A percentile compares a stretch with the other conserved stretches of the same genome.
Evolutionary conservation across 2,113 vertebrate genomes (phyloP).

Genomic region (Gorsachius goisagi): DNA sequence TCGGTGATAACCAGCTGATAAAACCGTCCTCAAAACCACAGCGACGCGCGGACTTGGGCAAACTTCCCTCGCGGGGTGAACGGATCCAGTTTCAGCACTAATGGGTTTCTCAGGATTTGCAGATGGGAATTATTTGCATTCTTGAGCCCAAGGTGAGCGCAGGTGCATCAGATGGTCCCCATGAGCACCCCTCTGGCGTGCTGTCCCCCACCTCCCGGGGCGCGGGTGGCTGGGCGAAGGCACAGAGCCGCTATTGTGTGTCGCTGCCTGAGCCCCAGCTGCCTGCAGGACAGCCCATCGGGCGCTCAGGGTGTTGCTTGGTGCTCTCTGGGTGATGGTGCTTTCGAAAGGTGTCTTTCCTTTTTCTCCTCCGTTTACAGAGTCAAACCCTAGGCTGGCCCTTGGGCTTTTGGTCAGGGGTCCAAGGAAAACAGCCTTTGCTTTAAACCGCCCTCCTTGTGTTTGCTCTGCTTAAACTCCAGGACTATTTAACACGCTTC

Average conservation of each 20-base stretch:
- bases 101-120: conserved; percentile 56
- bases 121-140: conserved; percentile 73
- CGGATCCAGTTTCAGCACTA: neutral
- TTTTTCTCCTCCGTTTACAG: neutral
- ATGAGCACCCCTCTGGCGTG: neutral
- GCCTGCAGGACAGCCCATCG: neutral
- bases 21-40: neutral
- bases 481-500: conserved; percentile 63
- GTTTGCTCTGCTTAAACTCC: conserved; percentile 49
- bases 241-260: conserved; percentile 72
- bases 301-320: neutral
- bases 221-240: neutral
- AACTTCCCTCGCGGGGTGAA: neutral
- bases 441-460: conserved; percentile 4
- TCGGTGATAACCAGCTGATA: neutral
- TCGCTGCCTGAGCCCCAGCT: neutral
- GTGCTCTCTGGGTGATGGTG: neutral
- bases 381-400: neutral
- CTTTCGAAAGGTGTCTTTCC: neutral
- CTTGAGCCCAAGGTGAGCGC: conserved; percentile 66
- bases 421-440: neutral
- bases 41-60: rapidly evolving
- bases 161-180: conserved; percentile 65
- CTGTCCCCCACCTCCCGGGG: neutral
- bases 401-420: neutral